A percentile compares a stretch with the other conserved stretches of the same genome.
Conservation (phyloP, 92 coral and sea anemone species). For the Parazoanthus atlanticus region DNA sequence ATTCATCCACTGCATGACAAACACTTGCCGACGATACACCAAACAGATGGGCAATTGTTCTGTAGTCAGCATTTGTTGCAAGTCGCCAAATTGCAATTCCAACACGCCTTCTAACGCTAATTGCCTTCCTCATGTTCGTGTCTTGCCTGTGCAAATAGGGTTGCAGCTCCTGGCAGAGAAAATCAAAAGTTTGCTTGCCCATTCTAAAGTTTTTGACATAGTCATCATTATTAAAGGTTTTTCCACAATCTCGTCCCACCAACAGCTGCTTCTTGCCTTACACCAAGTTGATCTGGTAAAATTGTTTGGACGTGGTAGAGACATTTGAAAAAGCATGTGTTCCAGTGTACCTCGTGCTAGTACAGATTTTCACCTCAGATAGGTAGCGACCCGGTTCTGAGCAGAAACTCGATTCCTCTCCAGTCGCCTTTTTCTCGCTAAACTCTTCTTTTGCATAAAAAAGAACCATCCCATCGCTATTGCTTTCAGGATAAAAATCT, state of each 20-base stretch:
- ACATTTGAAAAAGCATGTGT: conserved; percentile 28
- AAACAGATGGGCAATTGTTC: conserved; percentile 49
- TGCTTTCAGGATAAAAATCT: conserved; percentile 10
- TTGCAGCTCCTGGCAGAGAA: conserved; percentile 27
- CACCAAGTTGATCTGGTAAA: conserved; percentile 32
- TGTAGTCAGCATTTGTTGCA: conserved; percentile 44
- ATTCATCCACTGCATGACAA: conserved; percentile 22
- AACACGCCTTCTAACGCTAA: conserved; percentile 35
- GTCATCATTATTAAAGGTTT: conserved; percentile 17
- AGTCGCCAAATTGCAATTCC: conserved; percentile 36
- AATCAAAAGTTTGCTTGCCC: conserved; percentile 24
- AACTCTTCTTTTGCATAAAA: conserved; percentile 16
- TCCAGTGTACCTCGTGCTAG: conserved; percentile 21
- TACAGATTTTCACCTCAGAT: conserved; percentile 28
- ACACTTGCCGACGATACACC: conserved; percentile 31
- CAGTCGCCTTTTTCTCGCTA: conserved; percentile 16
- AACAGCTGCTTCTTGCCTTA: conserved; percentile 25
- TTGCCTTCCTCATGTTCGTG: conserved; percentile 41
- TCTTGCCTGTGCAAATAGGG: conserved; percentile 33
- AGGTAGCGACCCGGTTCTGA: conserved; percentile 29
- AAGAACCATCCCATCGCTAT: background rate
- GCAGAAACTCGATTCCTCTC: conserved; percentile 40
- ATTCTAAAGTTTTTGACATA: conserved; percentile 26
- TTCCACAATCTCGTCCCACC: conserved; percentile 32
- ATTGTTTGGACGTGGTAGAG: conserved; percentile 29